Evolutionary conservation across 2,888 invertebrate genomes (phyloP), one percentile per base, ranked within the genome.

Genomic region (Acleris sparsana): DNA sequence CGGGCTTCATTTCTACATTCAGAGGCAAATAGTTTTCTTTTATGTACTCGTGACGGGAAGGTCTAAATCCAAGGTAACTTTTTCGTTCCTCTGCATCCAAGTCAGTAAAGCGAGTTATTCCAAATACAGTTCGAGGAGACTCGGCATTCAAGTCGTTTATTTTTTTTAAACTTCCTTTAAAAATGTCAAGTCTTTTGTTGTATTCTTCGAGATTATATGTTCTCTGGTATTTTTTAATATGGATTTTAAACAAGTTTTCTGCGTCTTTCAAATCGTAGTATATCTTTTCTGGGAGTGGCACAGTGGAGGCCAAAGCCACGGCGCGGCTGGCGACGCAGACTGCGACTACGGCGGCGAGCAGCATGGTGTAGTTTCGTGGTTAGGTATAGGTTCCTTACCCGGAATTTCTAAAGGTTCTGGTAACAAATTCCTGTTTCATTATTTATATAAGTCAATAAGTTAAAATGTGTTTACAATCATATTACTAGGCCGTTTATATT

Each of bases 141-240:
- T 11, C 17, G 3, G 48, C 49, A 16, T 62, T 62, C 5, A 13
- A 39, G 22, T 39, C 25, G 25, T 62, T 62, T 7, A 49, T 52
- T 1, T 25, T 22, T 9, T 11, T 18, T 44, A 57, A 52, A 20
- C 7, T 29, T 25, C 3, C 3, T 22, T 22, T 22, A 22, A 22
- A 22, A 22, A 22, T 22, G 22, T 22, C 22, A 22, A 22, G 22
- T 3, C 22, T 22, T 3, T 22, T 22, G 22, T 22, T 22, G 22
- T 22, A 22, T 22, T 22, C 22, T 44, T 48, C 43, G 5, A 39
- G 11, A 5, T 5, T 16, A 11, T 56, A 56, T 13, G 13, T 33
- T 39, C 53, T 62, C 2, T 55, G 48, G 49, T 62, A 43, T 49
- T 39, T 7, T 18, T 48, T n/a, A 16, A 56, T 6, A 55, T 49